These are phyloP conservation scores for Ibidorhyncha struthersii DNA, from an alignment of 2,113 vertebrate species.

Conservation along the genomic window DNA sequence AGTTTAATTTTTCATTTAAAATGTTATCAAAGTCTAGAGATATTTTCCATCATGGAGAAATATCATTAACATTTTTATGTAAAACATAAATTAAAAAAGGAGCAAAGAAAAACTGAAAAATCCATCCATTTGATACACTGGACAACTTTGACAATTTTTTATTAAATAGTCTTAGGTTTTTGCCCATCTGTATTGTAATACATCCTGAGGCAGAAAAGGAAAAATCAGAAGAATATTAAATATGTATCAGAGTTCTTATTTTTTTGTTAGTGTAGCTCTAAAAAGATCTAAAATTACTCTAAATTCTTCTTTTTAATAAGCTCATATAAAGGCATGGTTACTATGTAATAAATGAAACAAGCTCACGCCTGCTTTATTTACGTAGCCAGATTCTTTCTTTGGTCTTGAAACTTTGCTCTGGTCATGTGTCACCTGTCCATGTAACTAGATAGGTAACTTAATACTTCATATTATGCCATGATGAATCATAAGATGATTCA, in stretches of 20 bases:
- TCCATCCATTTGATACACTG: no score
- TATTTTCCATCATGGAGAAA: not conserved
- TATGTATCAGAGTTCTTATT: not conserved
- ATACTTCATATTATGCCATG: not conserved
- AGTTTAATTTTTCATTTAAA: not conserved
- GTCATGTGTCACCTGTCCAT: not conserved
- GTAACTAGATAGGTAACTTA: constrained; percentile 6
- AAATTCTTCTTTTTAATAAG: not conserved
- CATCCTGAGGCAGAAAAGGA: not conserved
- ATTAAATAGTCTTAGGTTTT: not conserved
- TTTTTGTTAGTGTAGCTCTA: not conserved
- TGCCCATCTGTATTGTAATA: not conserved
- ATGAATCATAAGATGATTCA: constrained; percentile 27
- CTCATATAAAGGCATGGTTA: not conserved
- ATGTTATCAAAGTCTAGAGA: not conserved
- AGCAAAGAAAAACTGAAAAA: not conserved
- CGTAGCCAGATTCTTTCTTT: not conserved
- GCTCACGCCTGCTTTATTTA: not conserved
- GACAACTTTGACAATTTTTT: not conserved
- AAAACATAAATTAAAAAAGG: not conserved
- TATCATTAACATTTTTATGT: not conserved
- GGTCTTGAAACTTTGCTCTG: not conserved
- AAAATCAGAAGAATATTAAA: not conserved
- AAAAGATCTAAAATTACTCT: not conserved
- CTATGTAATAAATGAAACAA: not conserved